Conservation (phyloP, 2,113 vertebrate species). For the Pterocles gutturalis region DNA sequence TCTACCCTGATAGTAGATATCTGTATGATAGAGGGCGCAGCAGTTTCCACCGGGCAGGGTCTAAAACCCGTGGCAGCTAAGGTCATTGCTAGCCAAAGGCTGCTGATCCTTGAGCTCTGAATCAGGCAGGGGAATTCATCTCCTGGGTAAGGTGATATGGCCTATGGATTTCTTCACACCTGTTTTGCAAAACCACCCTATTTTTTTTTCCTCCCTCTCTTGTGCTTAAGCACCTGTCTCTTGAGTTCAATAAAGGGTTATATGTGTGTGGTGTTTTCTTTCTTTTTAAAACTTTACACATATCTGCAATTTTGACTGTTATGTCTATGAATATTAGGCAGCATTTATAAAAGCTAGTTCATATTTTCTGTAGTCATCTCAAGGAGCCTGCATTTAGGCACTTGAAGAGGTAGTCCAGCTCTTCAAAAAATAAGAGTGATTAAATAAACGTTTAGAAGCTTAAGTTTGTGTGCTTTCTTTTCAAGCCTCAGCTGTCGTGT, state of each 20-base stretch:
- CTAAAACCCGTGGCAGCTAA: conserved; percentile 6
- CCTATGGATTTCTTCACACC: background rate
- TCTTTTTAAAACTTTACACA: background rate
- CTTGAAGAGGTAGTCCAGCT: background rate
- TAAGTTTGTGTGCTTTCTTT: background rate
- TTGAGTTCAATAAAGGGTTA: background rate
- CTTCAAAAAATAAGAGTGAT: background rate
- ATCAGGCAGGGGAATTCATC: background rate
- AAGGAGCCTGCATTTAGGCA: background rate
- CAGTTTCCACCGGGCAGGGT: conserved; percentile 17
- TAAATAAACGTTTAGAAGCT: background rate
- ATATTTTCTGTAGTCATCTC: background rate
- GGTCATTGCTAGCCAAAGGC: conserved; percentile 18
- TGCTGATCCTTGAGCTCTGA: conserved; percentile 63
- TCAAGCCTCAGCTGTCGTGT: background rate
- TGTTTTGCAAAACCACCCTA: background rate
- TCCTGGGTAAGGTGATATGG: background rate
- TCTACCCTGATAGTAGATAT: conserved; percentile 42
- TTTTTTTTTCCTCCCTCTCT: background rate
- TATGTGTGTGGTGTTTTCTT: accelerated
- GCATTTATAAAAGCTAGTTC: background rate
- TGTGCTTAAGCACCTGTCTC: background rate
- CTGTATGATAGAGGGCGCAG: background rate
- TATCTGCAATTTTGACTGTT: background rate
- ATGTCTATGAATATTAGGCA: background rate